Evolutionary conservation across 2,888 invertebrate genomes (phyloP).

Genomic region (Molorchus minor): DNA sequence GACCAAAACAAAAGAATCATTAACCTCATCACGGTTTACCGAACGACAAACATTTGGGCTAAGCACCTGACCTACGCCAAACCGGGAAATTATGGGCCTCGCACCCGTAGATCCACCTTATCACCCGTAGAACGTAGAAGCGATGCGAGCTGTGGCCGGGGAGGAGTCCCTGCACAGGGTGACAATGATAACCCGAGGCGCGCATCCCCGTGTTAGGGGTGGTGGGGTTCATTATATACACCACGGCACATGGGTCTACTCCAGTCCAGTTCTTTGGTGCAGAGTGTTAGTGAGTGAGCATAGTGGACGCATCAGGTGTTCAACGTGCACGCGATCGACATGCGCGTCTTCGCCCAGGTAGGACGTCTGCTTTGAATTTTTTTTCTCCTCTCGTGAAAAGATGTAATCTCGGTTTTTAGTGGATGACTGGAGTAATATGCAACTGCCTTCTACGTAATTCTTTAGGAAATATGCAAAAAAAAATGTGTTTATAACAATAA

Average conservation of each 20-base stretch:
- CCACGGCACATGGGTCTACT: constrained; percentile 47
- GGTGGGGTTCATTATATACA: constrained; percentile 54
- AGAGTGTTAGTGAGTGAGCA: constrained; percentile 48
- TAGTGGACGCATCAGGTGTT: constrained; percentile 49
- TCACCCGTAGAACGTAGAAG: constrained; percentile 20
- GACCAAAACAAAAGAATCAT: too few relatives aligned
- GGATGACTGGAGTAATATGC: background rate
- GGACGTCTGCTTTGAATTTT: constrained; percentile 34
- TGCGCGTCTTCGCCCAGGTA: constrained; percentile 56
- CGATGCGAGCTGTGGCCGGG: constrained; percentile 10
- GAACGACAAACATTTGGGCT: constrained; percentile 1
- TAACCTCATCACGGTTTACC: too few relatives aligned
- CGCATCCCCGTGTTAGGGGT: constrained; percentile 49
- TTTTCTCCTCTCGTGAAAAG: background rate
- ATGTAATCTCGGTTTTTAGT: background rate
- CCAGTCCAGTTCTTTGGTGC: constrained; percentile 43
- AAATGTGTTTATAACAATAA: too few relatives aligned
- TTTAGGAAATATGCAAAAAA: too few relatives aligned
- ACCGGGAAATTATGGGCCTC: constrained; percentile 4
- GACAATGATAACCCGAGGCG: constrained; percentile 45
- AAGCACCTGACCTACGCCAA: constrained; percentile 13
- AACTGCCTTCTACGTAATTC: too few relatives aligned
- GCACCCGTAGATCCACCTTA: constrained; percentile 15
- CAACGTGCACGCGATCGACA: constrained; percentile 47
- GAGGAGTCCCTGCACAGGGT: constrained; percentile 27